Conservation (phyloP, 2,888 invertebrate genomes). For the Amphipoea oculea region DNA sequence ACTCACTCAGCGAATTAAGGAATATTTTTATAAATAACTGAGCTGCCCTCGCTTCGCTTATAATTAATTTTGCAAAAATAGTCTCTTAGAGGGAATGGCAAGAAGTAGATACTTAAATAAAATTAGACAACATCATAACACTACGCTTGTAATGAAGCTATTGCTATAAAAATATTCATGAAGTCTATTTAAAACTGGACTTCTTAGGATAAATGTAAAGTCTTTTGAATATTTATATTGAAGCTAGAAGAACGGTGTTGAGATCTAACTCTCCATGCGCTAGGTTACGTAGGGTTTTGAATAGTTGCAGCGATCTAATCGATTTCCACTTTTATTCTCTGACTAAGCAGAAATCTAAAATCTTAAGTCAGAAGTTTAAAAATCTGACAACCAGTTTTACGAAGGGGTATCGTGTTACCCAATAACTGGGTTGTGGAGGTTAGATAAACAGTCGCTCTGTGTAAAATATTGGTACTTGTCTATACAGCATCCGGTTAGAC, state of each 20-base stretch:
- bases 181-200: constrained; percentile 1
- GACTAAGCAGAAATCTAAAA: too few species aligned
- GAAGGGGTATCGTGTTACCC: neutral
- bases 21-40: constrained; percentile 15
- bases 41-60: neutral
- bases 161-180: neutral
- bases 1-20: constrained; percentile 26
- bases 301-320: too few species aligned
- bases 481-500: neutral
- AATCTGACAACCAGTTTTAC: neutral
- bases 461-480: neutral
- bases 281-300: too few species aligned
- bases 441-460: neutral
- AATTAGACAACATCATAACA: neutral
- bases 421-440: neutral
- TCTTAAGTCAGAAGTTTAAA: neutral
- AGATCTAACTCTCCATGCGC: too few species aligned
- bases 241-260: neutral
- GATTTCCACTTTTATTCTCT: too few species aligned
- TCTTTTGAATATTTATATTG: constrained; percentile 1
- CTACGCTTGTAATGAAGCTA: neutral
- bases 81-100: neutral
- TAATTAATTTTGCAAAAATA: neutral
- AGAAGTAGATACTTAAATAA: neutral
- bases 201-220: neutral